Base-by-base conservation (phyloP, 1,140 invertebrate species). In the Scaptomyza pallida region DNA sequence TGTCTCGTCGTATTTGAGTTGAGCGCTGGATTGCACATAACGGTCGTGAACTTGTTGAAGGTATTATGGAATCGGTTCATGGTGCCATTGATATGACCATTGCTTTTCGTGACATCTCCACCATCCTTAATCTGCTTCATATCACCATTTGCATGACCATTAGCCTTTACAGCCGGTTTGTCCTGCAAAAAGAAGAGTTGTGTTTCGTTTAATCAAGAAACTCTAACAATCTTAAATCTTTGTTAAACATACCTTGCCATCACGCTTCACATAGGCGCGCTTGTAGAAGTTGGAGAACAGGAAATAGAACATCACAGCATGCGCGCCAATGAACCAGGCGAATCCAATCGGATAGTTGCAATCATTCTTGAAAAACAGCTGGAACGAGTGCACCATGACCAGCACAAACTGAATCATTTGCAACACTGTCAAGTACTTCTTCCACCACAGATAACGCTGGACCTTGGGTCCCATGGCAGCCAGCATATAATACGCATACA, bases 381-480 rank as follows among this genome's bases (percentile, higher is more conserved):
- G 96, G 92, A 96, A 95, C 9, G 96, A 95, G 89, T 97, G 97
- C 3, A 96, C 89, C 92, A 96, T 94, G 1, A 97, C 95, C 1
- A 95, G 75, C 1, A 97, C 91, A 76, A 98, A 98, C 91, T 98
- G 97, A 2, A 97, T 93, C 95, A 98, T 95, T 92, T 98, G 97
- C 69, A 98, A 90, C 2, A 94, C 93, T 0, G 97, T 98, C 37
- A 98, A 92, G 85, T 98, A 97, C 83, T 95, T 97, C 93, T 98
- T 98, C 97, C 97, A 98, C 97, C 97, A 98, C 5, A 98, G 92
- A 85, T 96, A 97, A 54, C 95, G 96, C 89, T 97, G 96, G 75
- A 97, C 93, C 44, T 94, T 93, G 0, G 97, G 96, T 44, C 97
- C 97, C 69, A 98, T 93, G 0, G 97, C 96, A 10, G 97, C 94